Evolutionary conservation across 2,888 invertebrate genomes (phyloP).

Genomic region (Masnerella sp.): DNA sequence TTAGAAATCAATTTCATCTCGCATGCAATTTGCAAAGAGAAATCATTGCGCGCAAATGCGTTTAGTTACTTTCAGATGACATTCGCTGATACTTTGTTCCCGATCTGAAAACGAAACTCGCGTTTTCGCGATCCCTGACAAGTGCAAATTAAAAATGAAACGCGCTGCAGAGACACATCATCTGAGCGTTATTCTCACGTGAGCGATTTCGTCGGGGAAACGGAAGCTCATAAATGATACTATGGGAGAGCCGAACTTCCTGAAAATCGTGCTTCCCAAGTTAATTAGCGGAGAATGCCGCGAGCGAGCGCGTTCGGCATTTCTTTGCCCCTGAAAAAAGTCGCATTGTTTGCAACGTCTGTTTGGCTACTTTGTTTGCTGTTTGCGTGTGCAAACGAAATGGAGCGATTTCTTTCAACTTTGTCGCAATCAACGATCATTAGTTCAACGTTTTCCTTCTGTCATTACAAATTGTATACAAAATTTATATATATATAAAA

Average conservation of each 20-base stretch:
- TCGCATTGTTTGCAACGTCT: slow-evolving; percentile 21
- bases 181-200: slow-evolving; percentile 37
- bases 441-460: no score
- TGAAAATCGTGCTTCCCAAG: slow-evolving; percentile 49
- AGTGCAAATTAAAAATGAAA: slow-evolving; percentile 18
- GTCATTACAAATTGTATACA: no score
- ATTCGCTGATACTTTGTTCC: background rate
- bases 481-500: no score
- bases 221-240: slow-evolving; percentile 56
- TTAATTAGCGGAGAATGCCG: slow-evolving; percentile 46
- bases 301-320: slow-evolving; percentile 27
- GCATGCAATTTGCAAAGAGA: no score
- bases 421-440: no score
- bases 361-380: slow-evolving; percentile 5
- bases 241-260: slow-evolving; percentile 52
- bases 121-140: slow-evolving; percentile 18
- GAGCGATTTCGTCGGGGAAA: slow-evolving; percentile 30
- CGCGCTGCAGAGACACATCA: slow-evolving; percentile 11
- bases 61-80: background rate
- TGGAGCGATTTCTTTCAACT: no score
- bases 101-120: background rate
- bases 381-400: background rate
- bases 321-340: slow-evolving; percentile 42
- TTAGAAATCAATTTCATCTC: no score
- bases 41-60: no score